A percentile compares a stretch with the other conserved stretches of the same genome.
These are phyloP conservation scores for Synergus japonicus DNA, from an alignment of 2,888 invertebrate genomes.

Conservation along the genomic window DNA sequence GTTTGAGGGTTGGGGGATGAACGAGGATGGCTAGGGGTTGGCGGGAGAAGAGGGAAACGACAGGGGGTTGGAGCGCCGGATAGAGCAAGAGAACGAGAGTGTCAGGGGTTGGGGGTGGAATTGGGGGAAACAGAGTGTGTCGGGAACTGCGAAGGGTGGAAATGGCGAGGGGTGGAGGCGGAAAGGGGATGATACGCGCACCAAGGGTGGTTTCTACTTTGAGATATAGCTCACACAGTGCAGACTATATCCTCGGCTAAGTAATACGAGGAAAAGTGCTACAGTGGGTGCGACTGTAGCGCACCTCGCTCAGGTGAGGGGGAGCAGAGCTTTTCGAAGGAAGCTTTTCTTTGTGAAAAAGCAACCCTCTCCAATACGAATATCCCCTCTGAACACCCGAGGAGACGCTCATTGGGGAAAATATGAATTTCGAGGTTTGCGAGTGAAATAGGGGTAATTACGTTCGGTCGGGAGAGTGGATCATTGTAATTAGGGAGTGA, in stretches of 20 bases:
- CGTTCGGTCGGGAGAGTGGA: neutral
- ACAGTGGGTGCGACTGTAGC: constrained; percentile 56
- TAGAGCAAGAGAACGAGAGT: constrained; percentile 56
- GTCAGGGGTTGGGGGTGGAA: constrained; percentile 54
- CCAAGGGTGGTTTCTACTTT: constrained; percentile 73
- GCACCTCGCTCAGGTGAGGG: constrained; percentile 51
- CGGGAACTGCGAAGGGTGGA: constrained; percentile 66
- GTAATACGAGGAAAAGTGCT: constrained; percentile 76
- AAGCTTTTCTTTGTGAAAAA: neutral
- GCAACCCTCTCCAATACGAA: neutral
- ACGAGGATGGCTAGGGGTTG: constrained; percentile 50
- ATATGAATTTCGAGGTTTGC: neutral
- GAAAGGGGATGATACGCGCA: constrained; percentile 71
- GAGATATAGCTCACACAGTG: constrained; percentile 72
- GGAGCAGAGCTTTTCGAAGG: constrained; percentile 45
- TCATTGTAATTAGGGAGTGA: neutral
- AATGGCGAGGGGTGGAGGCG: constrained; percentile 55
- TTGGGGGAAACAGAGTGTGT: constrained; percentile 64
- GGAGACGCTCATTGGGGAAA: neutral
- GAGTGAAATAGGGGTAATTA: neutral
- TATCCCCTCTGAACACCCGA: neutral
- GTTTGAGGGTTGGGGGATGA: constrained; percentile 46
- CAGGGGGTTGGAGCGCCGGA: constrained; percentile 54
- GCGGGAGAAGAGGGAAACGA: constrained; percentile 60
- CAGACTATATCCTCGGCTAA: constrained; percentile 73